Evolutionary conservation across 2,888 invertebrate species (phyloP).

Genomic region (Clanis bilineata): DNA sequence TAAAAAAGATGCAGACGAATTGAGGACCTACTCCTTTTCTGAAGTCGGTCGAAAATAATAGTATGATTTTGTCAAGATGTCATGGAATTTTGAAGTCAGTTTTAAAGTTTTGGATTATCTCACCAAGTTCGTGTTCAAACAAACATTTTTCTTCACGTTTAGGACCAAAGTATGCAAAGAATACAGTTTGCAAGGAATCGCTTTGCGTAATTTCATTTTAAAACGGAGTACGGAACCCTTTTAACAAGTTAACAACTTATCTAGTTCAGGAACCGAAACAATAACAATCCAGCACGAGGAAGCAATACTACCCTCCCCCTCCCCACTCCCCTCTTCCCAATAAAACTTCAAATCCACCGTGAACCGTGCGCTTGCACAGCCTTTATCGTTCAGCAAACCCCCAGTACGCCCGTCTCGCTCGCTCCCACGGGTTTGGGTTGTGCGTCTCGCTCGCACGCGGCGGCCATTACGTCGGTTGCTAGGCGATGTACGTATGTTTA

Average conservation of each 20-base stretch:
- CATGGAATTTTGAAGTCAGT: too few relatives aligned
- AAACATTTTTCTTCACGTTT: too few relatives aligned
- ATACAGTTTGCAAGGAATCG: too few relatives aligned
- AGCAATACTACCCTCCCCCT: slow-evolving; percentile 52
- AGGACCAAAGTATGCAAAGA: too few relatives aligned
- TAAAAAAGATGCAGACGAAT: too few relatives aligned
- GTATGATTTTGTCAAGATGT: too few relatives aligned
- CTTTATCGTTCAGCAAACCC: slow-evolving; percentile 67
- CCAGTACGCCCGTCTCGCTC: slow-evolving; percentile 32
- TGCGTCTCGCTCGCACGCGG: slow-evolving; percentile 28
- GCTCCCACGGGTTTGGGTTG: slow-evolving; percentile 17
- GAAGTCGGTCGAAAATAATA: too few relatives aligned
- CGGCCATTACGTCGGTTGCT: slow-evolving; percentile 40
- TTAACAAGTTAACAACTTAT: not conserved
- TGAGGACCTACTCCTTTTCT: too few relatives aligned
- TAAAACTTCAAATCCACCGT: slow-evolving; percentile 58
- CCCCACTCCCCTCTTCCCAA: slow-evolving; percentile 32
- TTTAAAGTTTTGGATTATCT: too few relatives aligned
- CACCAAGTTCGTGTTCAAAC: too few relatives aligned
- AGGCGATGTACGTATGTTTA: slow-evolving; percentile 49
- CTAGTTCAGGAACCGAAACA: slow-evolving; percentile 36
- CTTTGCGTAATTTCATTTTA: too few relatives aligned
- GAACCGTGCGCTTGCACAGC: slow-evolving; percentile 47
- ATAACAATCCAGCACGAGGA: slow-evolving; percentile 43
- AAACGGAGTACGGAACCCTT: too few relatives aligned